Evolutionary conservation across 2,888 invertebrate species (phyloP), one percentile per base, ranked within the genome.

Genomic region (Sclerodermus sp.): DNA sequence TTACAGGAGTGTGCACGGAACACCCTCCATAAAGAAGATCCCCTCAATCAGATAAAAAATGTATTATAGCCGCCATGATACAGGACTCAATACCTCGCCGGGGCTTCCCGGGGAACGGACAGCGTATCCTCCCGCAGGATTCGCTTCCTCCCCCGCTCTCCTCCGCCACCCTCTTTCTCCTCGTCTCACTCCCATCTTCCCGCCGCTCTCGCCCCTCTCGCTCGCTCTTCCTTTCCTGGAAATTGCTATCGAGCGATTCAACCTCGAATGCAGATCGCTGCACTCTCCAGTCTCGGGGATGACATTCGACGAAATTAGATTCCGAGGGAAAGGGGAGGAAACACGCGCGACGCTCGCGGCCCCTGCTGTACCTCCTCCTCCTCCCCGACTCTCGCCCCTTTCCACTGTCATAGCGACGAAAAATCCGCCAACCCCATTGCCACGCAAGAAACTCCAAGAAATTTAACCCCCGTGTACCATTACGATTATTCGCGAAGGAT

Each of bases 1-100:
- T 29, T 41, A 47, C 52, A 58, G 51, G 58, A 57, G 54, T 58
- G 57, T 62, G 58, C 61, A 62, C 58, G 60, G 60, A 66, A 70
- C 68, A 69, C 70, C 71, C 75, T 63, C 74, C 70, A 77, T 77
- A 76, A 77, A 77, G 73, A 70, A 70, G 75, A 77, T 74, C 76
- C 76, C 74, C 77, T 77, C 73, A 70, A 77, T 77, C 77, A 76
- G 77, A 77, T 77, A 77, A 77, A 77, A 77, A 77, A 76, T 77
- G 76, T 76, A 77, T 77, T 77, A 77, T 77, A 76, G 77, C 76
- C 68, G 68, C 67, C 76, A 77, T 76, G 76, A 76, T 76, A 74
- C 76, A 71, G 74, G 71, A 75, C 74, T 76, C 77, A 72, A 77
- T 77, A 76, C 72, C 74, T 69, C 68, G 62, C 61, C 63, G 58